A percentile compares a stretch with the other conserved stretches of the same genome.
Conservation (phyloP, 2,797 vertebrate genomes). For the Cottoperca gobio region DNA sequence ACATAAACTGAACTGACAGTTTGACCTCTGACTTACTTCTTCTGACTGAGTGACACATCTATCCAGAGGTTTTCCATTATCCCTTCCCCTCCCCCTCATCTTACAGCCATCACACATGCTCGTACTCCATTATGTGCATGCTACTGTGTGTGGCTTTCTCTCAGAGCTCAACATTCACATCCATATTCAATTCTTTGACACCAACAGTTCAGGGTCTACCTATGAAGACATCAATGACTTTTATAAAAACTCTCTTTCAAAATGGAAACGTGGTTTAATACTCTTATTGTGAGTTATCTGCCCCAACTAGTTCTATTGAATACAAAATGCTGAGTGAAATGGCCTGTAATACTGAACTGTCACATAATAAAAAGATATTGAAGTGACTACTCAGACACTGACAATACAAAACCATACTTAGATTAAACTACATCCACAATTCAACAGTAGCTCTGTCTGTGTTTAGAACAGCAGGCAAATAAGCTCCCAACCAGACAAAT, state of each 20-base stretch:
- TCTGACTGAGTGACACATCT: slow-evolving; percentile 55
- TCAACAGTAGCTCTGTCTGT: slow-evolving; percentile 50
- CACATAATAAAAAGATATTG: slow-evolving; percentile 40
- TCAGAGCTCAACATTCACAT: slow-evolving; percentile 18
- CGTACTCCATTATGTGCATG: slow-evolving; percentile 1
- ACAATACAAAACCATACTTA: slow-evolving; percentile 50
- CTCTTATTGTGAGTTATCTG: slow-evolving; percentile 28
- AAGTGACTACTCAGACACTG: slow-evolving; percentile 27
- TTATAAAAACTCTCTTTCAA: slow-evolving; percentile 19
- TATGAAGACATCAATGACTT: slow-evolving; percentile 7
- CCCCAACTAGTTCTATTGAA: slow-evolving; percentile 35
- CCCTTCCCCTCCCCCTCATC: slow-evolving; percentile 4
- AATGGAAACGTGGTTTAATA: slow-evolving; percentile 21
- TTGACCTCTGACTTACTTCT: slow-evolving; percentile 64
- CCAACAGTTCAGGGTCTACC: background rate
- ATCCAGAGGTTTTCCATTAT: slow-evolving; percentile 48
- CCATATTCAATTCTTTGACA: slow-evolving; percentile 1
- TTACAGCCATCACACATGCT: slow-evolving; percentile 16
- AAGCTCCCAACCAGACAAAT: slow-evolving; percentile 56
- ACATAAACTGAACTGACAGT: slow-evolving; percentile 47
- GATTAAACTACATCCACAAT: slow-evolving; percentile 62
- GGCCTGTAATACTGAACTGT: slow-evolving; percentile 16
- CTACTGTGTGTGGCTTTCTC: slow-evolving; percentile 15
- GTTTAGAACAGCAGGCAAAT: slow-evolving; percentile 48
- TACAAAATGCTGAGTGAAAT: slow-evolving; percentile 37